Base-by-base conservation (phyloP, 30 jellyfish, hydroid and myxozoan species). In the Mastigias papua region DNA sequence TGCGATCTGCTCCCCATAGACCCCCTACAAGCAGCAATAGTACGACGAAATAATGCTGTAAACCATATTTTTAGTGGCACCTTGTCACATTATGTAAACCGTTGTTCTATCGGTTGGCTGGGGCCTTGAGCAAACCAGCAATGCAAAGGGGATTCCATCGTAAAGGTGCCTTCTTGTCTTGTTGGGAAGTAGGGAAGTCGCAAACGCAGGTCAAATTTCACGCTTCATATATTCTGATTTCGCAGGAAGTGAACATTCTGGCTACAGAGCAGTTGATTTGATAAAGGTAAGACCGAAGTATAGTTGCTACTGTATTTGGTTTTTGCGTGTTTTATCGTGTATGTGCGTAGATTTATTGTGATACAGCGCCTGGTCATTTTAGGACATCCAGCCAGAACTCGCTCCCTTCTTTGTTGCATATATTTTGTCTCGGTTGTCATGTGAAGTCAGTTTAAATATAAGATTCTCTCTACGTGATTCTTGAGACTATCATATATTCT, bases 181-280 rank as follows among this genome's bases (percentile, higher is more conserved):
- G 71, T 54, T 80, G 30, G 11, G 27, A 51, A 31, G 78, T 49
- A 32, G 57, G 78, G 70, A 79, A 85, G 88, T 72, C 88, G 88
- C 94, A 62, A 46, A 28, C 31, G 92, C 96, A 78, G 96, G 96
- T 88, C 86, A 67, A 66, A 48, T 88, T 78, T 88, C 90, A 88
- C 90, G 96, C 96, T 50, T 88, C 73, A 88, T 67, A 70, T 67
- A 63, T 85, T 42, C 75, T 88, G 75, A 35, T 62, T 75, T 90
- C 75, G 89, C 86, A 90, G 97, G 97, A 54, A 90, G 72, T 78
- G 98, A 85, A 49, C 84, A 94, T 65, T 61, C 97, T 86, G 99
- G 99, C 81, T 96, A 62, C 81, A 68, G 99, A 82, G 82, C 99
- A 48, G 95, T 87, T 62, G 99, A 96, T 72, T 84, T 96, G 66